These are phyloP conservation scores for Chondrilla cf. caribensis DNA, from an alignment of 37 sponge, comb jelly and placozoan genomes.

Conservation along the genomic window DNA sequence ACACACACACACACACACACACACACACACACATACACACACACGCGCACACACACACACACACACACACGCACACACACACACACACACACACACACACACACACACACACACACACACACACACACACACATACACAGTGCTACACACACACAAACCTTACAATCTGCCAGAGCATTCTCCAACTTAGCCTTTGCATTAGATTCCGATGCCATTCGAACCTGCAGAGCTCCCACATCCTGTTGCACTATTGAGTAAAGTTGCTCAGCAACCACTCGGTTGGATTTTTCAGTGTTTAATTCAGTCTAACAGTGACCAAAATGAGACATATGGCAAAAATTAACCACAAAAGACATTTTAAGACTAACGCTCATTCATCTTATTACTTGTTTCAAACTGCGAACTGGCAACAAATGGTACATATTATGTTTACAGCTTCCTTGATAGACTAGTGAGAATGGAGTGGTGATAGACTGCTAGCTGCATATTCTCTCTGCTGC, in stretches of 20 bases:
- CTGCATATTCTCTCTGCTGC: no score
- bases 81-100: constrained; percentile 19
- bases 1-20: constrained; percentile 2
- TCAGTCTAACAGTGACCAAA: no score
- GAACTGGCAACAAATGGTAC: no score
- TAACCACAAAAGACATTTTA: no score
- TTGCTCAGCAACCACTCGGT: constrained; percentile 70
- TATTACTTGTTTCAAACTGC: no score
- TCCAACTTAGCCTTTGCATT: constrained; percentile 53
- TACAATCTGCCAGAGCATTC: constrained; percentile 51
- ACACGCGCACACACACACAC: neutral
- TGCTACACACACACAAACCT: constrained; percentile 9
- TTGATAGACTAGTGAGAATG: no score
- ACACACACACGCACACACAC: constrained; percentile 1
- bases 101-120: constrained; percentile 25
- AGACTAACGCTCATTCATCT: no score
- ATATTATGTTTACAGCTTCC: no score
- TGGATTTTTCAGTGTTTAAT: constrained; percentile 63
- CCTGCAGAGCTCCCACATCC: constrained; percentile 43
- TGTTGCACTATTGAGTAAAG: constrained; percentile 64
- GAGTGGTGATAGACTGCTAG: no score
- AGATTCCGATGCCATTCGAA: constrained; percentile 36
- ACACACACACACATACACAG: constrained; percentile 7
- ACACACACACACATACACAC: neutral
- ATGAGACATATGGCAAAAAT: no score